Evolutionary conservation across 2,113 vertebrate genomes (phyloP).

Genomic region (Thinocorus orbignyianus): DNA sequence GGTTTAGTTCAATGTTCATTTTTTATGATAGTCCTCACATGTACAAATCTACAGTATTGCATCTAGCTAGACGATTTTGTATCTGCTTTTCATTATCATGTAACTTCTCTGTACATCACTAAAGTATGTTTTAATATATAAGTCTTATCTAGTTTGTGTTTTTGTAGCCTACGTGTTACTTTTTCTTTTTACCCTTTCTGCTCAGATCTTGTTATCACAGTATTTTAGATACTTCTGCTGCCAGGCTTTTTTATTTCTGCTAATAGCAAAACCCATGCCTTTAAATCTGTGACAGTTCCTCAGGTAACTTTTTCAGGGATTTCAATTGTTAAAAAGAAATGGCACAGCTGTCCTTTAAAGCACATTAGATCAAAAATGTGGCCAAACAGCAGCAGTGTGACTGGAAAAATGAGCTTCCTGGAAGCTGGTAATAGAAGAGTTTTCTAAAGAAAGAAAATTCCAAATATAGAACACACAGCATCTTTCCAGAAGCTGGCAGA

Average conservation of each 20-base stretch:
- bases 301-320: not conserved
- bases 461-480: not conserved
- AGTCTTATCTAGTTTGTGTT: conserved; percentile 6
- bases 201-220: not conserved
- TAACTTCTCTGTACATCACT: not conserved
- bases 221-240: conserved; percentile 1
- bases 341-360: not conserved
- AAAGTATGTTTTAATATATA: conserved; percentile 10
- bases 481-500: not conserved
- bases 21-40: conserved; percentile 1
- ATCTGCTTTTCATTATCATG: conserved; percentile 23
- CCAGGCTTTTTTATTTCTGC: not conserved
- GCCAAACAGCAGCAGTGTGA: not conserved
- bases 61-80: not conserved
- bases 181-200: not conserved
- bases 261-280: not conserved
- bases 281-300: not conserved
- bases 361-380: not conserved
- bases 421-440: not conserved
- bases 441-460: not conserved
- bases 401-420: not conserved
- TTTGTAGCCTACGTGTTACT: not conserved
- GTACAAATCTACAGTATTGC: not conserved
- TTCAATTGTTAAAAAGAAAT: not conserved
- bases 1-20: conserved; percentile 17